phyloP scores from a whole-genome alignment of 1,140 invertebrate species.

The Papilio machaon region DNA sequence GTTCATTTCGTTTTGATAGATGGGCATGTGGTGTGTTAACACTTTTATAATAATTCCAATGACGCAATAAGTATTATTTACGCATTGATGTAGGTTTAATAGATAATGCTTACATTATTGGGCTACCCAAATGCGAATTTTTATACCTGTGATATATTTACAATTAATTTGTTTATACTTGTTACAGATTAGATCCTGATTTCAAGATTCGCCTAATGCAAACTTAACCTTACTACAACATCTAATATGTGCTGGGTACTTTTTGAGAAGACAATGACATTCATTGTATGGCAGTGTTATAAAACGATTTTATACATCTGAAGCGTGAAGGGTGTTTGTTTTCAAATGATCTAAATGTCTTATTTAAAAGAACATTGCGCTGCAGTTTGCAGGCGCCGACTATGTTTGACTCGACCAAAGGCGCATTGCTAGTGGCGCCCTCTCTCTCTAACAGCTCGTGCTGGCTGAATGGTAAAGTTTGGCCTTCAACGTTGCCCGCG shows the following conservation, averaged over 20 bases:
- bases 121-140: too few relatives aligned
- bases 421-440: constrained; percentile 87
- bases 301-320: constrained; percentile 35
- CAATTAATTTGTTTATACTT: constrained; percentile 9
- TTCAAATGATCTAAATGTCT: constrained; percentile 75
- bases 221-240: background rate
- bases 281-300: background rate
- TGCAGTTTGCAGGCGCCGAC: constrained; percentile 74
- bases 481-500: constrained; percentile 84
- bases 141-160: background rate
- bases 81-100: background rate
- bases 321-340: constrained; percentile 50
- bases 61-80: background rate
- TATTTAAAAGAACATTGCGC: constrained; percentile 71
- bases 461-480: constrained; percentile 85
- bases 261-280: background rate
- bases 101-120: too few relatives aligned
- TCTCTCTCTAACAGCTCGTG: constrained; percentile 91
- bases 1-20: constrained; percentile 37
- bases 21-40: constrained; percentile 11
- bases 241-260: background rate
- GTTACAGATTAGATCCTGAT: constrained; percentile 32
- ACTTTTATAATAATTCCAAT: background rate
- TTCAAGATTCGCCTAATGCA: background rate
- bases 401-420: constrained; percentile 82